Percentiles rank a stretch among this genome's conserved stretches.
Conservation (phyloP, 2,113 vertebrate species). For the Mohoua ochrocephala region DNA sequence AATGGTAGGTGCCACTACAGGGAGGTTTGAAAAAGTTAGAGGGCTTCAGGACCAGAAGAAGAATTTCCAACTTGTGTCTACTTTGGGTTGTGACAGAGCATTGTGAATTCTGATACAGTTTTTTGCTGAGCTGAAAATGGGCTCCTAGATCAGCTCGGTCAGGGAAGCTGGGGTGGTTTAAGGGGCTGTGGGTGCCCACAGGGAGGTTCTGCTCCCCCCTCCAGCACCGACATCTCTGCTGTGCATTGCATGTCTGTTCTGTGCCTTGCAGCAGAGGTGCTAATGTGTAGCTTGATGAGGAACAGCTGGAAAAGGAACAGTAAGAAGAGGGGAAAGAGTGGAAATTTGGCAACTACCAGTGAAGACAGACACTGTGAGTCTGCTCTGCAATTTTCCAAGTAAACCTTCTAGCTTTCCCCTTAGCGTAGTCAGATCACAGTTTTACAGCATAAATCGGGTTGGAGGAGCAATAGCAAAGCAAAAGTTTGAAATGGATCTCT, state of each 20-base stretch:
- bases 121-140: not conserved
- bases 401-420: not conserved
- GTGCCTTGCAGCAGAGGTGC: not conserved
- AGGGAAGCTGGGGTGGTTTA: not conserved
- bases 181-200: accelerated
- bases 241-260: not conserved
- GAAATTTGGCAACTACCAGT: not conserved
- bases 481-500: not conserved
- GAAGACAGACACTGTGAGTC: not conserved
- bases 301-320: not conserved
- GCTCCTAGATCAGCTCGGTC: not conserved
- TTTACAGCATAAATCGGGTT: not conserved
- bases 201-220: not conserved
- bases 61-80: not conserved
- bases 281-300: not conserved
- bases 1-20: not conserved
- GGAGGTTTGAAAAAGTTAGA: not conserved
- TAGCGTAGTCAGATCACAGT: not conserved
- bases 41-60: not conserved
- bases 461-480: not conserved
- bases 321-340: not conserved
- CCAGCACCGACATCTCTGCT: not conserved
- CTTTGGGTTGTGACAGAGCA: not conserved
- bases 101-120: not conserved
- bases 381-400: not conserved